A percentile compares a stretch with the other conserved stretches of the same genome.
Conservation (phyloP, 2,888 invertebrate genomes). For the Chloroclysta siterata region DNA sequence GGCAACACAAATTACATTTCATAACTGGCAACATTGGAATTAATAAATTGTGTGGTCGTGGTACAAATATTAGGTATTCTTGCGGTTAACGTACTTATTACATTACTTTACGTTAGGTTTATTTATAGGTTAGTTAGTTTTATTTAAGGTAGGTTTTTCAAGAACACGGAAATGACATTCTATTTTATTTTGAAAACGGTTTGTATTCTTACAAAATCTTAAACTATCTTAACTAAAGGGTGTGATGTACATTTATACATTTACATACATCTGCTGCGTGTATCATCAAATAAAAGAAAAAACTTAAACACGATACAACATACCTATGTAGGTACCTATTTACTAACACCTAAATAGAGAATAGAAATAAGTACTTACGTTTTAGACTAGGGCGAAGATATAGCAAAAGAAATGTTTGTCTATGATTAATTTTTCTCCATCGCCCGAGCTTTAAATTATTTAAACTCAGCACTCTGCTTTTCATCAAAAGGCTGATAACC, state of each 20-base stretch:
- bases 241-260: constrained; percentile 12
- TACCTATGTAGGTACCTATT: background rate
- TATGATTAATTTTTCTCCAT: too few species aligned
- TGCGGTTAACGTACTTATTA: background rate
- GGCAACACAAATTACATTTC: constrained; percentile 26
- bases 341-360: background rate
- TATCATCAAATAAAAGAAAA: background rate
- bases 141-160: background rate
- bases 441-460: too few species aligned
- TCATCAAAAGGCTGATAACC: too few species aligned
- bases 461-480: too few species aligned
- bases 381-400: too few species aligned
- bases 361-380: background rate
- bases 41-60: constrained; percentile 18
- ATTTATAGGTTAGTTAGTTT: background rate
- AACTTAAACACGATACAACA: background rate
- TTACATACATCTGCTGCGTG: constrained; percentile 11
- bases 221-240: constrained; percentile 11
- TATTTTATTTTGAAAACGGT: constrained; percentile 15
- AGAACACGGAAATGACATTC: constrained; percentile 4
- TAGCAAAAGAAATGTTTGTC: too few species aligned
- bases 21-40: constrained; percentile 26
- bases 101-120: background rate
- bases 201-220: constrained; percentile 14
- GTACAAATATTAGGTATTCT: background rate